Evolutionary conservation across 2,888 invertebrate species (phyloP), one percentile per base, ranked within the genome.

Genomic region (Synergus laeviventris): DNA sequence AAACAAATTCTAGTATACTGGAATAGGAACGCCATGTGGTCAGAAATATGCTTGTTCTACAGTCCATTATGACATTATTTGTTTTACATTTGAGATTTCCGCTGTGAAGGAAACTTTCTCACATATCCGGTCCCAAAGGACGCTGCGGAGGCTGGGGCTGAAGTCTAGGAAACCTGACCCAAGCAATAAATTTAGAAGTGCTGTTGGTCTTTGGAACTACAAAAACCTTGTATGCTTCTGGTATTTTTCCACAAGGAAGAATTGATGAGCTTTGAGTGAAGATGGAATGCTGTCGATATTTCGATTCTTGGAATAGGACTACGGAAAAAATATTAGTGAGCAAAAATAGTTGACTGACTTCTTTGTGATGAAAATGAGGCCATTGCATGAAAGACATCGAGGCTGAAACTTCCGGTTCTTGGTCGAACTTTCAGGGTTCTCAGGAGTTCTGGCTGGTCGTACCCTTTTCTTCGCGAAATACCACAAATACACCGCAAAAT

Each of bases 401-500:
- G 24, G 73, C 54, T 21, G 70, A 77, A 77, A 74, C 76, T 81
- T 81, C 76, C 81, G 78, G 66, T 49, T 49, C n/a, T 36, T 62
- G 62, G 62, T 36, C 38, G n/a, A 62, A n/a, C n/a, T 62, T 70
- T 74, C 18, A 42, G 24, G 45, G 61, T 74, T 74, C 61, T 74
- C 74, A 45, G 60, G 42, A 16, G 31, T 70, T 70, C 49, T 42
- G 42, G 45, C 45, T 31, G 49, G 31, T 31, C 31, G 49, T 49
- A 31, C 49, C 39, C 64, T 36, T 70, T 49, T 49, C 18, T 70
- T 70, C 18, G n/a, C 49, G 31, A 24, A 70, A 49, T 56, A 74
- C 80, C 76, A 54, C 83, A 77, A 76, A 75, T 76, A 78, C 78
- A 87, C 87, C 86, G 82, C 88, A 83, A 89, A 87, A 89, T 88